phyloP scores from a whole-genome alignment of 2,888 invertebrate genomes.

The Argynnis bischoffii region DNA sequence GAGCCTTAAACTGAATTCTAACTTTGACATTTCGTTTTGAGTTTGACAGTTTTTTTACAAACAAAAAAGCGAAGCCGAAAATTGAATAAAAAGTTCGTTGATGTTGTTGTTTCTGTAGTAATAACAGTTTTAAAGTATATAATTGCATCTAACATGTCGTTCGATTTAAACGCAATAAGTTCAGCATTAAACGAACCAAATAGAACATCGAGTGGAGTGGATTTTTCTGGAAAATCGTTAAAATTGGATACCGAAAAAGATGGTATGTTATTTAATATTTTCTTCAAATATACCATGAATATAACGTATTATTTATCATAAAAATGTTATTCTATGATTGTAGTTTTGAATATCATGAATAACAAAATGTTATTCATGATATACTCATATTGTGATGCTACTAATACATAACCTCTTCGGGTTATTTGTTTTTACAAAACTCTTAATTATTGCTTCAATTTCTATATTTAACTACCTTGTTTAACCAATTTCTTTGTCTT shows the following conservation, averaged over 20 bases:
- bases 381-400: background rate
- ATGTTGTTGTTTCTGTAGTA: slow-evolving; percentile 46
- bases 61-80: slow-evolving; percentile 23
- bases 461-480: background rate
- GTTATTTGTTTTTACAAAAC: background rate
- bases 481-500: background rate
- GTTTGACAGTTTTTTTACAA: slow-evolving; percentile 1
- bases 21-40: slow-evolving; percentile 17
- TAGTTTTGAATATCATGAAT: background rate
- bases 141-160: slow-evolving; percentile 66
- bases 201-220: slow-evolving; percentile 84
- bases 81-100: slow-evolving; percentile 61
- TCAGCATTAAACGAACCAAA: slow-evolving; percentile 71
- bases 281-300: background rate
- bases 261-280: slow-evolving; percentile 80
- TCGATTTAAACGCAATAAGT: slow-evolving; percentile 82
- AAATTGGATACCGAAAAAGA: slow-evolving; percentile 90
- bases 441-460: no score
- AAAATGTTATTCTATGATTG: background rate
- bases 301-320: slow-evolving; percentile 12
- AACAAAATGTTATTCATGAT: no score
- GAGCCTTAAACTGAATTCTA: background rate
- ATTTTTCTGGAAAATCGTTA: slow-evolving; percentile 90
- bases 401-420: slow-evolving; percentile 11
- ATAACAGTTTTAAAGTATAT: slow-evolving; percentile 38